Evolutionary conservation across 2,113 vertebrate species (phyloP).

Genomic region (Haemorhous mexicanus): DNA sequence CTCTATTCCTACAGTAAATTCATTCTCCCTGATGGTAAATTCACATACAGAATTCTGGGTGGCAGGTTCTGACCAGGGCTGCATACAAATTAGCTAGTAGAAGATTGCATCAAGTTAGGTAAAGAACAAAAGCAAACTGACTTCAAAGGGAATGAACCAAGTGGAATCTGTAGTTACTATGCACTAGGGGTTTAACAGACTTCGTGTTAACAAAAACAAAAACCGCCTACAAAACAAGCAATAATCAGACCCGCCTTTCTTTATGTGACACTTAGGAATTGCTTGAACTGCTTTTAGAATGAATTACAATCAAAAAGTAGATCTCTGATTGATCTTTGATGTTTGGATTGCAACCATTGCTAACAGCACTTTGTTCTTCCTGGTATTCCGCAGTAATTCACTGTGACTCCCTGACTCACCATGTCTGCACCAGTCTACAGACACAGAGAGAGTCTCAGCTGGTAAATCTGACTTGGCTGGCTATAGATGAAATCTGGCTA

Average conservation of each 20-base stretch:
- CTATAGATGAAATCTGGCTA: slow-evolving; percentile 74
- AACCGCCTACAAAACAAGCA: slow-evolving; percentile 57
- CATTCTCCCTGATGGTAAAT: slow-evolving; percentile 61
- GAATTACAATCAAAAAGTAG: slow-evolving; percentile 73
- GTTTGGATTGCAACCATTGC: slow-evolving; percentile 62
- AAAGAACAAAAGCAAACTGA: slow-evolving; percentile 85
- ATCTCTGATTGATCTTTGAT: slow-evolving; percentile 69
- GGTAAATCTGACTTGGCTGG: slow-evolving; percentile 55
- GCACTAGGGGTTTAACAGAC: slow-evolving; percentile 69
- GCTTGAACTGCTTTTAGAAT: slow-evolving; percentile 69
- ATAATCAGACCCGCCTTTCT: slow-evolving; percentile 67
- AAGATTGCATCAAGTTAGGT: slow-evolving; percentile 85
- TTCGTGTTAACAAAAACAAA: slow-evolving; percentile 33
- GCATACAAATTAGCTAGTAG: slow-evolving; percentile 84
- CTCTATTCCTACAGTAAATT: slow-evolving; percentile 56
- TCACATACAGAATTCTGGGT: slow-evolving; percentile 82
- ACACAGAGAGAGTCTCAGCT: slow-evolving; percentile 55
- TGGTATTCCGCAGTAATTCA: slow-evolving; percentile 70
- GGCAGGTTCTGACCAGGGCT: slow-evolving; percentile 70
- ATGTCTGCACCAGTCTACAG: slow-evolving; percentile 67
- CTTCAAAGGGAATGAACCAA: slow-evolving; percentile 78
- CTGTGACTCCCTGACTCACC: slow-evolving; percentile 73
- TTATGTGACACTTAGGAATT: slow-evolving; percentile 53
- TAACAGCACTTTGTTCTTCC: slow-evolving; percentile 74
- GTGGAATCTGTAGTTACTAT: slow-evolving; percentile 63